phyloP scores from a whole-genome alignment of 2,888 invertebrate genomes.

The Steromphala cineraria region DNA sequence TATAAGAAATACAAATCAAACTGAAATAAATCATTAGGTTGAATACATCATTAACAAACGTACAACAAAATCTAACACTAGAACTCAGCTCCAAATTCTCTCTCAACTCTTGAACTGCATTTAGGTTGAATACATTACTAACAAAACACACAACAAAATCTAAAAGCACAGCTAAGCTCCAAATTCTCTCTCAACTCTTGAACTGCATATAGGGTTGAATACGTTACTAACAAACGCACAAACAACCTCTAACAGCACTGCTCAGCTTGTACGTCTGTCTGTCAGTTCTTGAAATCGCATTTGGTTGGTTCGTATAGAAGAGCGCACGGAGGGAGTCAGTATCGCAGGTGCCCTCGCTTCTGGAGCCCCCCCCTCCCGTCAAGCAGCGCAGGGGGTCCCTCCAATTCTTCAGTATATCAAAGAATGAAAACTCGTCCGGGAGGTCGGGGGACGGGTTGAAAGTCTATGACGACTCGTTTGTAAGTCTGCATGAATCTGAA shows the following conservation, averaged over 20 bases:
- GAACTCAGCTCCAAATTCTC: not conserved
- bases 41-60: not conserved
- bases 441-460: constrained; percentile 33
- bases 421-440: constrained; percentile 29
- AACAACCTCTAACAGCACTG: not conserved
- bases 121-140: not conserved
- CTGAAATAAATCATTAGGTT: not conserved
- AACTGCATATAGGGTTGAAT: too few relatives aligned
- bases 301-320: constrained; percentile 29
- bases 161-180: not conserved
- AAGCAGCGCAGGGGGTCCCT: constrained; percentile 64
- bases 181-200: too few relatives aligned
- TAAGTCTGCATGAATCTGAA: constrained; percentile 34
- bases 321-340: constrained; percentile 57
- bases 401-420: constrained; percentile 46
- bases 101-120: too few relatives aligned
- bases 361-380: constrained; percentile 54
- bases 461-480: constrained; percentile 41
- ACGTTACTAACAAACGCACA: not conserved
- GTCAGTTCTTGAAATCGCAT: not conserved
- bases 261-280: not conserved
- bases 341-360: constrained; percentile 53
- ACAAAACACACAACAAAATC: not conserved
- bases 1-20: not conserved
- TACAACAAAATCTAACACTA: not conserved